phyloP scores from a whole-genome alignment of 1,140 invertebrate genomes.

The Leptinotarsa texana region DNA sequence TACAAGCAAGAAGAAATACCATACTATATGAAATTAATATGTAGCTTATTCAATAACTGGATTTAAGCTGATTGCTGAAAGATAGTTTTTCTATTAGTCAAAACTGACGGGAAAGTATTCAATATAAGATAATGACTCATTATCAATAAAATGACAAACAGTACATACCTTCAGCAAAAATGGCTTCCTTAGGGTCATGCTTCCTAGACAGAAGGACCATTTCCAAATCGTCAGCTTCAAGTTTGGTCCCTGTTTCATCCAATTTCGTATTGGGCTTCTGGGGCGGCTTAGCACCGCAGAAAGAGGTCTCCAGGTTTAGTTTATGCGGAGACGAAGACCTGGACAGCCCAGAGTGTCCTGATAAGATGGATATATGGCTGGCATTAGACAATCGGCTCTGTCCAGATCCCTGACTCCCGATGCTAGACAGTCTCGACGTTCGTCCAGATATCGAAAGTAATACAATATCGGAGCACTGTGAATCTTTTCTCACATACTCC shows the following conservation, averaged over 20 bases:
- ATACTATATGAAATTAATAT: too few relatives aligned
- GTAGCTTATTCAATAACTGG: too few relatives aligned
- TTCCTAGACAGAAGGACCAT: conserved; percentile 66
- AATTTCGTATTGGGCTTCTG: conserved; percentile 47
- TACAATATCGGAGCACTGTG: conserved; percentile 75
- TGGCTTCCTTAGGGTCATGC: conserved; percentile 61
- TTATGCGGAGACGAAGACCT: conserved; percentile 85
- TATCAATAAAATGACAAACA: background rate
- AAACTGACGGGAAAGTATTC: background rate
- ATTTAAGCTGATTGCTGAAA: too few relatives aligned
- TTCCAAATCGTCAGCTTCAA: conserved; percentile 65
- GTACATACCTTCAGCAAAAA: conserved; percentile 58
- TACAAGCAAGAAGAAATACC: too few relatives aligned
- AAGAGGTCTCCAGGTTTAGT: conserved; percentile 85
- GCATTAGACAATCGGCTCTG: conserved; percentile 61
- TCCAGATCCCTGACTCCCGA: conserved; percentile 69
- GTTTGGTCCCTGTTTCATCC: conserved; percentile 58
- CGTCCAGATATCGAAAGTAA: conserved; percentile 80
- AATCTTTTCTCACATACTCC: conserved; percentile 66
- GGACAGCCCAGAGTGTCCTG: conserved; percentile 69
- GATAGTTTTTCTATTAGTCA: too few relatives aligned
- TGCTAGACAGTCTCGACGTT: conserved; percentile 78
- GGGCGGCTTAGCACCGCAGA: conserved; percentile 80
- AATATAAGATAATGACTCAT: background rate
- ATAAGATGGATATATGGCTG: conserved; percentile 64